Evolutionary conservation across 1,140 invertebrate genomes (phyloP).

Genomic region (Zaprionus tsacasi): DNA sequence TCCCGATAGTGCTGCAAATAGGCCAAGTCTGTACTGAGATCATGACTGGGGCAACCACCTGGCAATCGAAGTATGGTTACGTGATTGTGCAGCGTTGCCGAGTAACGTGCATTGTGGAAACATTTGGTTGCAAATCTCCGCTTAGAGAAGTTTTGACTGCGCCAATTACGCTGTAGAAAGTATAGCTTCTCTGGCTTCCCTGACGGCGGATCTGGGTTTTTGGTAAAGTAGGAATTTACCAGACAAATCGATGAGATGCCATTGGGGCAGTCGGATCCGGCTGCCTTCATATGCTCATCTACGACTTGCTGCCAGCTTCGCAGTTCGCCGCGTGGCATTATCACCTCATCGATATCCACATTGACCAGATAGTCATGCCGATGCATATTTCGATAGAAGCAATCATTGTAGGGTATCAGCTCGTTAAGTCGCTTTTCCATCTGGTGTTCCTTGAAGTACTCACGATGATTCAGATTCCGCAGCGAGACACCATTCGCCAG

Average conservation of each 20-base stretch:
- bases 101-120: constrained; percentile 53
- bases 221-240: constrained; percentile 53
- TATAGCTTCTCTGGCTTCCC: constrained; percentile 48
- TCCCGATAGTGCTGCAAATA: constrained; percentile 67
- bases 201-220: constrained; percentile 10
- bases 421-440: constrained; percentile 88
- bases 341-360: constrained; percentile 91
- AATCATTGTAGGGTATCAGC: constrained; percentile 93
- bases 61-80: constrained; percentile 37
- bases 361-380: constrained; percentile 90
- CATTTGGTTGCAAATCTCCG: constrained; percentile 56
- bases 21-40: constrained; percentile 14
- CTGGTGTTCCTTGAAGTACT: constrained; percentile 86
- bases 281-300: neutral
- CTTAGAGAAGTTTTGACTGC: constrained; percentile 37
- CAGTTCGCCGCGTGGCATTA: constrained; percentile 85
- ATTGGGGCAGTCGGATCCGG: constrained; percentile 19
- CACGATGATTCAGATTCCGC: constrained; percentile 87
- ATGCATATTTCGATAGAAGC: constrained; percentile 91
- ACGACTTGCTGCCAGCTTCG: constrained; percentile 84
- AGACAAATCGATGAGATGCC: constrained; percentile 35
- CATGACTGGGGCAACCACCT: constrained; percentile 14
- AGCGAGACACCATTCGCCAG: constrained; percentile 91
- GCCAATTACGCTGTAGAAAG: constrained; percentile 54
- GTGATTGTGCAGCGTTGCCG: constrained; percentile 67